Conservation (phyloP, 2,888 invertebrate genomes). For the Thysanoteuthis rhombus region DNA sequence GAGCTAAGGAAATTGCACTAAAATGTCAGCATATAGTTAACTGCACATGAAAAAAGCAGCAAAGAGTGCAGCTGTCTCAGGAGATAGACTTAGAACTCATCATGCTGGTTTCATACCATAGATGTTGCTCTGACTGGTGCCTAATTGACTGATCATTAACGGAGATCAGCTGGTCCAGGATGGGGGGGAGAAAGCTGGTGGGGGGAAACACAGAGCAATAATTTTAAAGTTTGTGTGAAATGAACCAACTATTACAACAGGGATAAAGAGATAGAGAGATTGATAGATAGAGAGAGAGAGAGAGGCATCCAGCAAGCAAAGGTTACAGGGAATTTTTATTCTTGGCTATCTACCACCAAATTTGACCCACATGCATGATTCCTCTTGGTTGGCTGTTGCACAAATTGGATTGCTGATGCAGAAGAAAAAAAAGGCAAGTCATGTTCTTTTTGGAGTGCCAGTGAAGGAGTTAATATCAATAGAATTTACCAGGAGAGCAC, state of each 20-base stretch:
- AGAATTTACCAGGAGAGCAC: slow-evolving; percentile 25
- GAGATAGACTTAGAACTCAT: not conserved
- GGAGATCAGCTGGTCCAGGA: not conserved
- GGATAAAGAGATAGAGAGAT: too few species aligned
- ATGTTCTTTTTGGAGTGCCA: not conserved
- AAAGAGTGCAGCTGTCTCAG: not conserved
- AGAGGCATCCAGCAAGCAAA: not conserved
- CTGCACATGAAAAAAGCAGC: not conserved
- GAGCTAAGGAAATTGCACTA: not conserved
- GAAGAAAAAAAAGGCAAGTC: not conserved
- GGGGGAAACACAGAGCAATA: not conserved
- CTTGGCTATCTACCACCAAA: not conserved
- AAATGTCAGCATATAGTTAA: not conserved
- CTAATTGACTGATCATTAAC: not conserved
- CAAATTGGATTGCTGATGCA: not conserved
- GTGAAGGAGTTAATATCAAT: not conserved
- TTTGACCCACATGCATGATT: not conserved
- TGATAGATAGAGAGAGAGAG: not conserved
- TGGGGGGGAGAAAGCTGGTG: not conserved
- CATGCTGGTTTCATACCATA: not conserved
- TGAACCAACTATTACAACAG: not conserved
- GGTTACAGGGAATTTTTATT: not conserved
- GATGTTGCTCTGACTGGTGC: not conserved
- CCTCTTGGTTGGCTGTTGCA: not conserved
- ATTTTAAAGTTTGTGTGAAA: not conserved